phyloP scores from a whole-genome alignment of 2,113 vertebrate genomes.

The Astatoreochromis straeleni region DNA sequence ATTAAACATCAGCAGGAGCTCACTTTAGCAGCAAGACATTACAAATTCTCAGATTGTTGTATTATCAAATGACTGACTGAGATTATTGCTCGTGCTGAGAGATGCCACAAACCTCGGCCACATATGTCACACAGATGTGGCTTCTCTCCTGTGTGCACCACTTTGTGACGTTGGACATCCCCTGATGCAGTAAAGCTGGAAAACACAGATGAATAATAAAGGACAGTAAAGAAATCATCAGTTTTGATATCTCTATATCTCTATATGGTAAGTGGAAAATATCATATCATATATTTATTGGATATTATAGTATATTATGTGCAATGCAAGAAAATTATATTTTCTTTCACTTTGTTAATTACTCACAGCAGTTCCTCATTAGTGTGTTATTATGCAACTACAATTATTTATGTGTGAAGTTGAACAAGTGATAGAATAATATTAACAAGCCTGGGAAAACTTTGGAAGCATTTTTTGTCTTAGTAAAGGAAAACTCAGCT shows the following conservation, averaged over 20 bases:
- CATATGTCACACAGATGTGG: conserved; percentile 95
- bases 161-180: conserved; percentile 93
- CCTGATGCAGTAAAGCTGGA: conserved; percentile 91
- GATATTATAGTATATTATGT: background rate
- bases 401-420: background rate
- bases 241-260: background rate
- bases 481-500: background rate
- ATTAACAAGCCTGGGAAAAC: background rate
- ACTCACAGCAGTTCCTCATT: background rate
- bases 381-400: background rate
- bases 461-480: background rate
- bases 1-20: background rate
- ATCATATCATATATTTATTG: background rate
- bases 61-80: background rate
- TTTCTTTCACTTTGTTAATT: background rate
- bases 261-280: background rate
- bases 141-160: conserved; percentile 93
- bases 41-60: background rate
- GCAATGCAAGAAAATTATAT: background rate
- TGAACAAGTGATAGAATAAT: background rate
- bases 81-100: background rate
- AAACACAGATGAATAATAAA: background rate
- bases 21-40: background rate
- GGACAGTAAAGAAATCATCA: background rate
- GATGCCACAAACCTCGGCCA: conserved; percentile 79